phyloP scores from a whole-genome alignment of 2,888 invertebrate species.

The Tuta absoluta region DNA sequence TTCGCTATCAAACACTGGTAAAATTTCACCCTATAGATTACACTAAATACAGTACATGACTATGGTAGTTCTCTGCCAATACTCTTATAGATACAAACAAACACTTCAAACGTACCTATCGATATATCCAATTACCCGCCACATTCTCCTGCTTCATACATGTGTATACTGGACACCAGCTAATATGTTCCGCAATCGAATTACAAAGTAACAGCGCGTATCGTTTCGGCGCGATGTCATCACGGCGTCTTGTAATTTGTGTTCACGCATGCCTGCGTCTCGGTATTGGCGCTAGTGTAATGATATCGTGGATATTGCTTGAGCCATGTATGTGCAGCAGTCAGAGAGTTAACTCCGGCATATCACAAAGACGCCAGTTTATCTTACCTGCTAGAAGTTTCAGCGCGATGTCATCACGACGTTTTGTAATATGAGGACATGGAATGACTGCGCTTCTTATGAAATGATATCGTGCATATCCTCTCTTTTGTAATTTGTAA shows the following conservation, averaged over 20 bases:
- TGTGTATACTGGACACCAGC: neutral
- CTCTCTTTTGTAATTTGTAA: too few relatives aligned
- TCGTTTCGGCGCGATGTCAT: slow-evolving; percentile 49
- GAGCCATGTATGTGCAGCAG: neutral
- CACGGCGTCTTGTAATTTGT: slow-evolving; percentile 44
- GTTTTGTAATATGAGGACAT: neutral
- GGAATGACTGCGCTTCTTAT: too few relatives aligned
- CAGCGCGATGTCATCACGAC: neutral
- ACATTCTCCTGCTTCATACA: slow-evolving; percentile 8
- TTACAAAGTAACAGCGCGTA: slow-evolving; percentile 44
- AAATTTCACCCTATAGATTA: too few relatives aligned
- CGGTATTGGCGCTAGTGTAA: slow-evolving; percentile 19
- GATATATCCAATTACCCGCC: slow-evolving; percentile 4
- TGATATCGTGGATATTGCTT: slow-evolving; percentile 14
- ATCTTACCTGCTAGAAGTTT: neutral
- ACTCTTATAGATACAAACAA: neutral
- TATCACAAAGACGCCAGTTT: neutral
- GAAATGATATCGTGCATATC: too few relatives aligned
- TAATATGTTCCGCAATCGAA: slow-evolving; percentile 32
- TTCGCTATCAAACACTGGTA: too few relatives aligned
- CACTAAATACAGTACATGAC: too few relatives aligned
- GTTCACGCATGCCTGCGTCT: slow-evolving; percentile 39
- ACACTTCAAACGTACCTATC: neutral
- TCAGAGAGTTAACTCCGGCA: neutral
- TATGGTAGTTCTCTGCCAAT: neutral